These are phyloP conservation scores for Elephas maximus DNA, from an alignment of 2,113 vertebrate species.

Conservation along the genomic window DNA sequence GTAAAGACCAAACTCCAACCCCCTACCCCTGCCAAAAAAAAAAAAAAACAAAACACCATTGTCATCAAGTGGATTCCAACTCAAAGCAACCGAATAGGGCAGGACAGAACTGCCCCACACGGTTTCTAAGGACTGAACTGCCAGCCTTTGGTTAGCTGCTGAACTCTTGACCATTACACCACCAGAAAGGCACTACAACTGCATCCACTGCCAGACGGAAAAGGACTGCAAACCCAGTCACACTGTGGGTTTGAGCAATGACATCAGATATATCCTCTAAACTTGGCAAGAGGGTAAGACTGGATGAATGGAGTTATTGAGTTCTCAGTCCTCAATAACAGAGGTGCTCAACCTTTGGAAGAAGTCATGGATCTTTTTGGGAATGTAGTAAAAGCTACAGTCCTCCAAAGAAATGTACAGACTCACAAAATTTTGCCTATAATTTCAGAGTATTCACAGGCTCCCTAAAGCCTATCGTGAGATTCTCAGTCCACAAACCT, in stretches of 20 bases:
- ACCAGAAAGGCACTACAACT: neutral
- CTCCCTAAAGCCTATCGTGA: neutral
- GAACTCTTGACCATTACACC: too few relatives aligned
- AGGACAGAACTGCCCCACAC: too few relatives aligned
- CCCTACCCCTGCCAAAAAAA: too few relatives aligned
- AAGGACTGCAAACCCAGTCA: neutral
- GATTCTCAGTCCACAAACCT: neutral
- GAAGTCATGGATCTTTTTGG: neutral
- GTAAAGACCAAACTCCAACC: neutral
- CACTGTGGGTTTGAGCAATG: neutral
- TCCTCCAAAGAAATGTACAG: neutral
- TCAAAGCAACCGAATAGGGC: too few relatives aligned
- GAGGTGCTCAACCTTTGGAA: neutral
- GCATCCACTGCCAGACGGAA: neutral
- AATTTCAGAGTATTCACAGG: neutral
- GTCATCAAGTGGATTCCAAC: too few relatives aligned
- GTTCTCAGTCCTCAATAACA: neutral
- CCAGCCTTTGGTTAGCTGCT: too few relatives aligned
- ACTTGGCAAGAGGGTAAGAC: neutral
- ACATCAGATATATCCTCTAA: neutral
- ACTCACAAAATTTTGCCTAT: neutral
- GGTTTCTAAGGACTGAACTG: too few relatives aligned
- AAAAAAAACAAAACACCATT: too few relatives aligned
- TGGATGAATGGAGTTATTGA: neutral
- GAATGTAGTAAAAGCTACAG: neutral